Conservation (phyloP, 2,888 invertebrate species). For the Ischnus inquisitorius region DNA sequence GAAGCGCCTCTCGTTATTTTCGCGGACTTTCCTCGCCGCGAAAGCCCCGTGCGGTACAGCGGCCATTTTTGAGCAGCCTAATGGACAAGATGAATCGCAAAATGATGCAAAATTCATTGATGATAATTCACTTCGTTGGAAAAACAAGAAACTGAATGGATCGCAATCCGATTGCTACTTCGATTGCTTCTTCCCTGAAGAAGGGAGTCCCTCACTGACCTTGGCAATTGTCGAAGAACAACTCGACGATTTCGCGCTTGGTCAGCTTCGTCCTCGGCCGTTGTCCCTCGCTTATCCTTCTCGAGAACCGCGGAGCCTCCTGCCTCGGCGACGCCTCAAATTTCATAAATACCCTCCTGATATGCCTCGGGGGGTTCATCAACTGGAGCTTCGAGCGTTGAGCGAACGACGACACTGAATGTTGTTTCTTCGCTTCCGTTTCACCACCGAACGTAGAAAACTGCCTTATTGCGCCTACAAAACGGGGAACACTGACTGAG, state of each 20-base stretch:
- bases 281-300: conserved; percentile 33
- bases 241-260: conserved; percentile 69
- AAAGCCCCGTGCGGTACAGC: conserved; percentile 93
- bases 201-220: conserved; percentile 75
- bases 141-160: conserved; percentile 25
- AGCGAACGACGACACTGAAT: conserved; percentile 38
- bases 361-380: conserved; percentile 73
- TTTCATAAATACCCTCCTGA: conserved; percentile 74
- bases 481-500: not conserved
- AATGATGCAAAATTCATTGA: conserved; percentile 11
- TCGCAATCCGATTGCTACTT: not conserved
- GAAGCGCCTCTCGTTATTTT: conserved; percentile 87
- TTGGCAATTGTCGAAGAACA: conserved; percentile 77
- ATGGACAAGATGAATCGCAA: conserved; percentile 40
- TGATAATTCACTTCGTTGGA: not conserved
- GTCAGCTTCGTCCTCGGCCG: conserved; percentile 52
- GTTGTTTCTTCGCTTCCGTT: not conserved
- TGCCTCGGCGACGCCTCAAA: conserved; percentile 66
- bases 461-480: not conserved
- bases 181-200: not conserved
- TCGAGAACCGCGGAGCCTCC: conserved; percentile 57
- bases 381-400: conserved; percentile 63
- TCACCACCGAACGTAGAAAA: conserved; percentile 3
- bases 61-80: conserved; percentile 88
- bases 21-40: conserved; percentile 90